Evolutionary conservation across 1,140 invertebrate species (phyloP).

Genomic region (Drosophila obscura): DNA sequence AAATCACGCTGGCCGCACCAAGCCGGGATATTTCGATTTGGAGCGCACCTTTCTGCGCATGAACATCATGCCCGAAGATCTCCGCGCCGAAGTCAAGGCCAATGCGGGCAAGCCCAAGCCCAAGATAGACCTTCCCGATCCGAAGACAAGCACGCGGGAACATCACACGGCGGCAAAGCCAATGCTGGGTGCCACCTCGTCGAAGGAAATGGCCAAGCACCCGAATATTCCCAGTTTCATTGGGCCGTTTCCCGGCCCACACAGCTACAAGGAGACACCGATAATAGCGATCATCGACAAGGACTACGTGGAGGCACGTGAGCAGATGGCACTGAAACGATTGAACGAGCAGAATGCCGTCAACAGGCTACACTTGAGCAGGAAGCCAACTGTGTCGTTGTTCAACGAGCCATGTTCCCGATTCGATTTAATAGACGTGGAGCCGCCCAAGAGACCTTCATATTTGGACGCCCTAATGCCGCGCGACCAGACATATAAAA

Average conservation of each 20-base stretch:
- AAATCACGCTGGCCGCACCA: constrained; percentile 39
- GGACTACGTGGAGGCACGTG: constrained; percentile 7
- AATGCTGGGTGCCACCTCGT: neutral
- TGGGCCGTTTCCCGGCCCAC: constrained; percentile 42
- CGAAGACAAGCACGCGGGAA: neutral
- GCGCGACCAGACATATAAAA: constrained; percentile 22
- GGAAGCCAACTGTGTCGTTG: constrained; percentile 13
- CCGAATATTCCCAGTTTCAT: constrained; percentile 46
- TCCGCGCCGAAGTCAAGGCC: neutral
- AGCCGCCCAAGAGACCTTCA: constrained; percentile 9
- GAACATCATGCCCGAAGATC: neutral
- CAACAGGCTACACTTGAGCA: constrained; percentile 30
- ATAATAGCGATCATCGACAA: constrained; percentile 6
- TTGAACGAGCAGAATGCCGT: constrained; percentile 6
- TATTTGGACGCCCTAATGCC: constrained; percentile 48
- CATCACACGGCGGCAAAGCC: constrained; percentile 7
- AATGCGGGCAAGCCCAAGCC: neutral
- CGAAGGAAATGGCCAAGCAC: neutral
- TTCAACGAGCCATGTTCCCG: neutral
- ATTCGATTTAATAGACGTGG: constrained; percentile 2
- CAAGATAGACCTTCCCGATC: neutral
- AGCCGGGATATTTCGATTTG: constrained; percentile 49
- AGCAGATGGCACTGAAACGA: constrained; percentile 4
- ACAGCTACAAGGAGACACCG: constrained; percentile 38
- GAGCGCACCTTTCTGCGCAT: constrained; percentile 39